phyloP scores from a whole-genome alignment of 2,113 vertebrate genomes.

The Steatornis caripensis region DNA sequence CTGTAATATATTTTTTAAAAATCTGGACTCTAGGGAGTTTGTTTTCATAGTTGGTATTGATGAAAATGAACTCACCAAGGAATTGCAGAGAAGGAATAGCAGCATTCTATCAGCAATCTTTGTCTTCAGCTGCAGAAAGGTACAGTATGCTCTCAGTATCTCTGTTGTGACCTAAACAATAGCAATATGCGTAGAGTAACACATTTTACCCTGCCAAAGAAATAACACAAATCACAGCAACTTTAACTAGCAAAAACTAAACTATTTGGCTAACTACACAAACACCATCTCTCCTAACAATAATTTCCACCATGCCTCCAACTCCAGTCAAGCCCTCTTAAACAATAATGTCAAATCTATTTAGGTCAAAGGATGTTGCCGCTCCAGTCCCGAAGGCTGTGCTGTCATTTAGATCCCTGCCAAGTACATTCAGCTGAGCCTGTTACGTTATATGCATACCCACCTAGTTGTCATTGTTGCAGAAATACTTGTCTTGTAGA shows the following conservation, averaged over 20 bases:
- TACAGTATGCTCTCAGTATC: neutral
- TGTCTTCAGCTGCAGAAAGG: conserved; percentile 16
- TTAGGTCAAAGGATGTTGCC: neutral
- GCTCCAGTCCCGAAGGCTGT: neutral
- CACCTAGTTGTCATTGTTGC: neutral
- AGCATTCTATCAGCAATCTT: neutral
- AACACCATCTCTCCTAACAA: neutral
- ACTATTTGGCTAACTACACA: neutral
- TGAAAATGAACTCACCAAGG: neutral
- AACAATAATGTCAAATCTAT: neutral
- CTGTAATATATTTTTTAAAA: neutral
- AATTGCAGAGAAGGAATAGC: conserved; percentile 13
- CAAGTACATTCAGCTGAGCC: neutral
- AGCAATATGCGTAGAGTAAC: neutral
- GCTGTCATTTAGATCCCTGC: neutral
- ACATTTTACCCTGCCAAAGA: neutral
- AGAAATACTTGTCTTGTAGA: neutral
- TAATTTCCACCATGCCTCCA: neutral
- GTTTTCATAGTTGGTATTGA: neutral
- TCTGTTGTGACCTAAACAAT: neutral
- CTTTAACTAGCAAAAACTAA: neutral
- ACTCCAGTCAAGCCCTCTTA: neutral
- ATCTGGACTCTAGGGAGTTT: neutral
- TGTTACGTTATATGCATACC: neutral
- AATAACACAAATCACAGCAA: neutral